phyloP scores from a whole-genome alignment of 2,888 invertebrate species.

The Oligia latruncula region DNA sequence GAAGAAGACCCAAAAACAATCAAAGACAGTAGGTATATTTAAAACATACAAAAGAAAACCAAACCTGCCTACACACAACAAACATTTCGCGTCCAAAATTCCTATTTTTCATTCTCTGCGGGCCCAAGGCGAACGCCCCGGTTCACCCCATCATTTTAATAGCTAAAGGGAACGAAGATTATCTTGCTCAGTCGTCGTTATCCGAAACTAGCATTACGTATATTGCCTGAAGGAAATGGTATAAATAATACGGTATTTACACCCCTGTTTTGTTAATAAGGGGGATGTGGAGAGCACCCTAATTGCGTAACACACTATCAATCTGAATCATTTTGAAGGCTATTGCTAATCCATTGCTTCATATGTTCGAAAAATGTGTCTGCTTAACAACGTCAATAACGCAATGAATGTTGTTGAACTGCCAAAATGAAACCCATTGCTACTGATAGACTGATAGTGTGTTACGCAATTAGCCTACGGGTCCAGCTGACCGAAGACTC shows the following conservation, averaged over 20 bases:
- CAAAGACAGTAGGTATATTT: not conserved
- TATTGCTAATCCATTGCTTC: no score
- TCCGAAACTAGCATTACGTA: constrained; percentile 60
- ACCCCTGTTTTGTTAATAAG: constrained; percentile 45
- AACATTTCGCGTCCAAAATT: constrained; percentile 32
- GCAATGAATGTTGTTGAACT: no score
- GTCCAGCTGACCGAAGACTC: no score
- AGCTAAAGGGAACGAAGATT: constrained; percentile 68
- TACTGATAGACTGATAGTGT: no score
- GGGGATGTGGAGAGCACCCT: not conserved
- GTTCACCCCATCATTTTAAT: constrained; percentile 74
- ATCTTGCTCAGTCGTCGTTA: constrained; percentile 60
- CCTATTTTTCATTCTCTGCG: constrained; percentile 45
- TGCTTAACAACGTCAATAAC: no score
- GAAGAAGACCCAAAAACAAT: not conserved
- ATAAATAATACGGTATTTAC: constrained; percentile 64
- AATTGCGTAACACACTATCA: no score
- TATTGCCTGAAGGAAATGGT: constrained; percentile 52
- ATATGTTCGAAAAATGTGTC: no score
- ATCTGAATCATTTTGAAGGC: no score
- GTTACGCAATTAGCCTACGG: no score
- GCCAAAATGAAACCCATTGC: no score
- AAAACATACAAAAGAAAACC: constrained; percentile 1
- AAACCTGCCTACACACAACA: not conserved
- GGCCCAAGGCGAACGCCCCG: constrained; percentile 60